Evolutionary conservation across 2,113 vertebrate species (phyloP).

Genomic region (Saguinus midas): DNA sequence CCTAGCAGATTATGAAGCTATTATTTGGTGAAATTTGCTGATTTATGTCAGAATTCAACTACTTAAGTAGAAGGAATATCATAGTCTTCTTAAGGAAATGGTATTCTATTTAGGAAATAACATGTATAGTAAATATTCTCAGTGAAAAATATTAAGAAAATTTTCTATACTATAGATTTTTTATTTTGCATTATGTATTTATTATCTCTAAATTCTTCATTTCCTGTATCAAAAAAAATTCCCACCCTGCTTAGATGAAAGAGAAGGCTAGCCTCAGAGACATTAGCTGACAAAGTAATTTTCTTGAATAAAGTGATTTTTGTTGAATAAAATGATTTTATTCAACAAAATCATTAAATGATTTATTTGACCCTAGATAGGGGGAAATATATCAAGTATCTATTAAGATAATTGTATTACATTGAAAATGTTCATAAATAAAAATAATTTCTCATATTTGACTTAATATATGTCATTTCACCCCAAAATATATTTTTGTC

Average conservation of each 20-base stretch:
- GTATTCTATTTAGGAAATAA: conserved; percentile 21
- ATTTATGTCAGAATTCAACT: conserved; percentile 18
- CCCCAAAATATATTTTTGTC: background rate
- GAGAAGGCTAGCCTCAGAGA: background rate
- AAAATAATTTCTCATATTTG: background rate
- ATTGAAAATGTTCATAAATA: background rate
- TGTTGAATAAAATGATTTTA: background rate
- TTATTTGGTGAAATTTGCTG: background rate
- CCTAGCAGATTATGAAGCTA: background rate
- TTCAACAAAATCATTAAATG: background rate
- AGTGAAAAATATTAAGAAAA: background rate
- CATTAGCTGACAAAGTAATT: background rate
- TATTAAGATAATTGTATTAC: background rate
- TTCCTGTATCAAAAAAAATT: background rate
- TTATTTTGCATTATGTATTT: background rate
- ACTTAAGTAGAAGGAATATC: background rate
- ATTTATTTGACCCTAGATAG: background rate
- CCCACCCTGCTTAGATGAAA: background rate
- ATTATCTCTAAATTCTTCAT: background rate
- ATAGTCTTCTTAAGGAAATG: background rate
- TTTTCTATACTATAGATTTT: background rate
- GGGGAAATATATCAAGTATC: background rate
- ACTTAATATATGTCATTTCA: background rate
- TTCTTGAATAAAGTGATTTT: background rate
- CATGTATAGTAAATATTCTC: background rate